These are phyloP conservation scores for Dufourea novaeangliae DNA, from an alignment of 1,140 invertebrate species.

Conservation along the genomic window DNA sequence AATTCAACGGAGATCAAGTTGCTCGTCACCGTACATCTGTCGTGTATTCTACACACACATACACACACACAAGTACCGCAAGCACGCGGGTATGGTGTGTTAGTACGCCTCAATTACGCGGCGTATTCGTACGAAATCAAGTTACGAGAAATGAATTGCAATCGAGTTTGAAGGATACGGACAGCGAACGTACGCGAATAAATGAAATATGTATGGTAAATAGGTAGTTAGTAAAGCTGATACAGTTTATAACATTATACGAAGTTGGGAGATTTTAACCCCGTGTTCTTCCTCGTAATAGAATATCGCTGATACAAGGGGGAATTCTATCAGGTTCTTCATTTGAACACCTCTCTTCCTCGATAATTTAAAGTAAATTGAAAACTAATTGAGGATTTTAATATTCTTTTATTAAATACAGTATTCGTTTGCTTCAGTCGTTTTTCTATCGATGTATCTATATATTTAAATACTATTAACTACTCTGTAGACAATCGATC, in stretches of 20 bases:
- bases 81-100: not conserved
- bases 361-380: too few relatives aligned
- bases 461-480: too few relatives aligned
- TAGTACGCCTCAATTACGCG: not conserved
- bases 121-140: constrained; percentile 25
- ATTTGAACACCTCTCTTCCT: not conserved
- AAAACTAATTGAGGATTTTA: too few relatives aligned
- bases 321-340: not conserved
- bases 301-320: not conserved
- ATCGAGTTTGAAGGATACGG: constrained; percentile 2
- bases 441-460: too few relatives aligned
- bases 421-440: too few relatives aligned
- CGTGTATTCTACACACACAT: not conserved
- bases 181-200: not conserved
- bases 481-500: too few relatives aligned
- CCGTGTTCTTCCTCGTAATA: too few relatives aligned
- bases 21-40: not conserved
- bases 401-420: too few relatives aligned
- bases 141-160: constrained; percentile 11
- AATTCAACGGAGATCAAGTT: not conserved
- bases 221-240: not conserved
- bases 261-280: not conserved
- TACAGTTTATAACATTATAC: not conserved
- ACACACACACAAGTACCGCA: too few relatives aligned
- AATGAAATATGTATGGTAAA: not conserved